Base-by-base conservation (phyloP, 2,797 vertebrate species). In the Molossus alvarezi region DNA sequence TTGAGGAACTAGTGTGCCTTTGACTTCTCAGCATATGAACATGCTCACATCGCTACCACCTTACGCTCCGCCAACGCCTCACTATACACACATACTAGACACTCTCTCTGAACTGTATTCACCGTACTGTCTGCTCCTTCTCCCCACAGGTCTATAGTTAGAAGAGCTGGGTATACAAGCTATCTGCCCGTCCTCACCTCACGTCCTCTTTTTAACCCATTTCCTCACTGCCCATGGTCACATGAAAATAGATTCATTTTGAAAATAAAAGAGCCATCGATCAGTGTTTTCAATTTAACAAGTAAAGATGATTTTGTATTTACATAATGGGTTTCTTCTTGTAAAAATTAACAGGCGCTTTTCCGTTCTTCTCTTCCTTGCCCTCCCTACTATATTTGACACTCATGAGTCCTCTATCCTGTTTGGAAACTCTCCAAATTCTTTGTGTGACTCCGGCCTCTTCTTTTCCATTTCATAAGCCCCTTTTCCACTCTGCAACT, bases 191-290 rank as follows among this genome's bases (percentile, higher is more conserved):
- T 90, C 27, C 53, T 60, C 11, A 80, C 27, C 58, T 82, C 8
- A 18, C 13, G 75, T 20, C 41, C 10, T 27, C 72, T 67, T 85
- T 79, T 79, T 37, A 71, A 79, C 33, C 41, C 45, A 58, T 62
- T 88, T 83, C 45, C 45, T 83, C 8, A 55, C 55, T 41, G 29
- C 25, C 72, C 77, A 18, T 73, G 85, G 85, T 90, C 64, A 80
- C 10, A 79, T 48, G 69, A 82, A 76, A n/a, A 79, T 15, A 93
- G 65, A 85, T 51, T 85, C 65, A 93, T 64, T 91, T 57, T 92
- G 48, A 64, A 79, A 83, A 76, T 41, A 55, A 94, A 90, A 85
- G 62, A 21, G 27, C 80, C 65, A 72, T 23, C 27, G 10, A 73
- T 90, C 9, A 73, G 20, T 58, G 29, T 12, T 93, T 83, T 62